Base-by-base conservation (phyloP, 2,113 vertebrate species). In the Ranitomeya imitator region DNA sequence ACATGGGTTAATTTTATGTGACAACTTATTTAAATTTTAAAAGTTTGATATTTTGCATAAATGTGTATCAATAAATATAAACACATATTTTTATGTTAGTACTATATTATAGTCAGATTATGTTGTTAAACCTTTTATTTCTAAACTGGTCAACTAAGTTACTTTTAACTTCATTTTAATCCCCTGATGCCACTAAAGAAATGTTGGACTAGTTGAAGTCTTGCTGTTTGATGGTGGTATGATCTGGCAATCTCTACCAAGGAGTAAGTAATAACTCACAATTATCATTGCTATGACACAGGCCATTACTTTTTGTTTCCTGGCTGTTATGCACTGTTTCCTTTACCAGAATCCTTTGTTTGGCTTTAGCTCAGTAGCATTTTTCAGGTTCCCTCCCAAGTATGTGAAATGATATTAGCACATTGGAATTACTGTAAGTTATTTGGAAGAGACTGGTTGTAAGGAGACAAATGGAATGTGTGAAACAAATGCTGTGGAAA, bases 401-500 rank as follows among this genome's bases (percentile, higher is more conserved):
- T 74, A 71, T 82, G 67, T 71, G 37, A 87, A 87, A 87, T 87
- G 86, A 74, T 82, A 82, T 88, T 83, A 88, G 69, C 79, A 82
- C 55, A 74, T 79, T 88, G 86, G 86, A 88, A 88, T 83, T 88
- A n/a, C n/a, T n/a, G n/a, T n/a, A 83, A 76, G 59, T 76, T 55
- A 73, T 88, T 81, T 31, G 67, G 26, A 81, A 81, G 15, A 55
- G 63, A 71, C n/a, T 16, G n/a, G 23, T 82, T 81, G 76, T 74
- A 26, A 86, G 73, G 57, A 74, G 37, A 63, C 85, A 23, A 16
- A 74, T 61, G 85, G 85, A 78, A 86, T 78, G 57, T 76, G 37
- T 77, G 73, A 60, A 77, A 86, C 31, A 52, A 78, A 63, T 8
- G 18, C 11, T 18, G 73, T 85, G 65, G n/a, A 73, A 85, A 85